Evolutionary conservation across 2,888 invertebrate species (phyloP).

Genomic region (Hetaerina titia): DNA sequence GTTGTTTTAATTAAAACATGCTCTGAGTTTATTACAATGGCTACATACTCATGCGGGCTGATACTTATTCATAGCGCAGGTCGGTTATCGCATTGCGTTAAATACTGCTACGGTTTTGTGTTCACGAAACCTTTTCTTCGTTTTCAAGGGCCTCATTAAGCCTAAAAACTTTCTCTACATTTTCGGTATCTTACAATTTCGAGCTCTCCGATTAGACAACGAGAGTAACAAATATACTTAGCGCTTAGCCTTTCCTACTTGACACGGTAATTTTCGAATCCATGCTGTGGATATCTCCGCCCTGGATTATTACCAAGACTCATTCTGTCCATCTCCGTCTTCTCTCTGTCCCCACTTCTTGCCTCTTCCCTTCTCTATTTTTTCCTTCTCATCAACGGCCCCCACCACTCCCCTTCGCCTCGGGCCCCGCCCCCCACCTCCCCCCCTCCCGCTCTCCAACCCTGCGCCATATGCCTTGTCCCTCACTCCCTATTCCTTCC

Average conservation of each 20-base stretch:
- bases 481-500: neutral
- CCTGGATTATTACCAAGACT: constrained; percentile 4
- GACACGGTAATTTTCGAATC: neutral
- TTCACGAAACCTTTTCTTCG: no score
- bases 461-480: no score
- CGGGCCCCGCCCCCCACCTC: no score
- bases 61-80: no score
- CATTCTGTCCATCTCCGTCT: constrained; percentile 23
- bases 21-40: no score
- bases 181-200: neutral
- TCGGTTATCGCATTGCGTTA: no score
- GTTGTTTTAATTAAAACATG: no score
- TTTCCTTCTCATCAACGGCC: neutral
- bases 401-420: neutral
- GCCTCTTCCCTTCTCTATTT: neutral
- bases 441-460: neutral
- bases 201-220: neutral
- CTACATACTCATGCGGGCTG: no score
- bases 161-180: no score
- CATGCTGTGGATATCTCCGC: neutral
- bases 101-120: no score
- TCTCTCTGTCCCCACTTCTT: neutral
- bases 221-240: neutral
- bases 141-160: no score
- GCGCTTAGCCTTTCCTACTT: neutral